Evolutionary conservation across 2,113 vertebrate genomes (phyloP).

Genomic region (Mellivora capensis): DNA sequence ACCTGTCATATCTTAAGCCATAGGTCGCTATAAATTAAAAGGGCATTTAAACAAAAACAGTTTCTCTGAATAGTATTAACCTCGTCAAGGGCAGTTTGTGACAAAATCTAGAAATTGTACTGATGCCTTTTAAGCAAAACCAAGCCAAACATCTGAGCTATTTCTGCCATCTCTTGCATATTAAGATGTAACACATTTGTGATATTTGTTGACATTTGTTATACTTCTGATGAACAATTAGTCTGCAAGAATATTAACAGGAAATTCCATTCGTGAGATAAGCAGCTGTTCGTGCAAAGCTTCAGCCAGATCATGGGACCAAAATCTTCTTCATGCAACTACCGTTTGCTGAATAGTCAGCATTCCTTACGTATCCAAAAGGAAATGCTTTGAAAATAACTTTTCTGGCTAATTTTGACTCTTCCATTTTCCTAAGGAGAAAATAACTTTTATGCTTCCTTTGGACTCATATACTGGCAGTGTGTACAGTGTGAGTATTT

Average conservation of each 20-base stretch:
- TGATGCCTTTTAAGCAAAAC: background rate
- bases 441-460: slow-evolving; percentile 65
- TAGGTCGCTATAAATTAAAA: slow-evolving; percentile 1
- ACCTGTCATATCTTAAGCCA: background rate
- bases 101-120: background rate
- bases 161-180: slow-evolving; percentile 66
- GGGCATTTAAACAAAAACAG: background rate
- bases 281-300: slow-evolving; percentile 81
- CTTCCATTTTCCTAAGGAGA: slow-evolving; percentile 65
- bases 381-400: slow-evolving; percentile 81
- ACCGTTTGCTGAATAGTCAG: slow-evolving; percentile 80
- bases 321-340: slow-evolving; percentile 65
- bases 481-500: slow-evolving; percentile 69
- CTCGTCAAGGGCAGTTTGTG: background rate
- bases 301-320: slow-evolving; percentile 78
- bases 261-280: slow-evolving; percentile 86
- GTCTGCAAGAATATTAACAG: slow-evolving; percentile 81
- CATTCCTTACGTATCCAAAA: slow-evolving; percentile 80
- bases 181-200: slow-evolving; percentile 49
- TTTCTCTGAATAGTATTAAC: slow-evolving; percentile 5
- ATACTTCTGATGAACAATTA: slow-evolving; percentile 77
- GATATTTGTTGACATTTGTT: slow-evolving; percentile 80
- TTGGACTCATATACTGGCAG: slow-evolving; percentile 45
- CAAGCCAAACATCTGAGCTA: slow-evolving; percentile 59
- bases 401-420: slow-evolving; percentile 78